Percentiles rank a stretch among this genome's conserved stretches.
These are phyloP conservation scores for Labeo calbasu DNA, from an alignment of 2,797 vertebrate species.

Conservation along the genomic window DNA sequence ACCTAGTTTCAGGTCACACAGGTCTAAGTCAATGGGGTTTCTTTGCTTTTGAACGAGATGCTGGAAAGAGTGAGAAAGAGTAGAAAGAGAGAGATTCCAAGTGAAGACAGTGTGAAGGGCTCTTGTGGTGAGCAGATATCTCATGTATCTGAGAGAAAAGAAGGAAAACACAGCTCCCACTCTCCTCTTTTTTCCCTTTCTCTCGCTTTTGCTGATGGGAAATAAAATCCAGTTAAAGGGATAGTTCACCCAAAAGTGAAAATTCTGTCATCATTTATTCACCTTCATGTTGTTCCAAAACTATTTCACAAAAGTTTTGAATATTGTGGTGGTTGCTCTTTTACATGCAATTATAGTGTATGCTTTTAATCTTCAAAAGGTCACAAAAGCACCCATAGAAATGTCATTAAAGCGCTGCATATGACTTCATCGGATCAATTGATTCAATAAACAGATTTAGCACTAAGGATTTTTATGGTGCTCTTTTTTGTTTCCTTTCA, in stretches of 20 bases:
- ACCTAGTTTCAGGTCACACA: slow-evolving; percentile 78
- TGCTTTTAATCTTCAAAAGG: neutral
- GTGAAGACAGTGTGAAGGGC: slow-evolving; percentile 84
- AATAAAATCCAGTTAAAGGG: slow-evolving; percentile 16
- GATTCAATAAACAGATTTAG: neutral
- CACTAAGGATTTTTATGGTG: neutral
- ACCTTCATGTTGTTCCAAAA: slow-evolving; percentile 10
- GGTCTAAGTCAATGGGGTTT: slow-evolving; percentile 80
- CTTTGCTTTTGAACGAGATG: slow-evolving; percentile 68
- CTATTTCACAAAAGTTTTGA: neutral
- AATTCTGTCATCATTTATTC: neutral
- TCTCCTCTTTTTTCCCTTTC: slow-evolving; percentile 44
- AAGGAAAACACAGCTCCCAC: slow-evolving; percentile 86
- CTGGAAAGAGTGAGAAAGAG: slow-evolving; percentile 15
- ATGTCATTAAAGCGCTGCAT: neutral
- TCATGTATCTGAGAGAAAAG: slow-evolving; percentile 86
- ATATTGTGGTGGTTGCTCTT: neutral
- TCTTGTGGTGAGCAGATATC: slow-evolving; percentile 82
- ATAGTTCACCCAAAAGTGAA: neutral
- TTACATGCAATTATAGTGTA: neutral
- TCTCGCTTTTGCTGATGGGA: neutral
- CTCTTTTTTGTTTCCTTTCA: neutral
- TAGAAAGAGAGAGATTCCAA: slow-evolving; percentile 60
- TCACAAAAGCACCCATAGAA: neutral
- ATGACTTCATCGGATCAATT: neutral